These are phyloP conservation scores for Xenopus borealis DNA, from an alignment of 2,113 vertebrate genomes.

Conservation along the genomic window DNA sequence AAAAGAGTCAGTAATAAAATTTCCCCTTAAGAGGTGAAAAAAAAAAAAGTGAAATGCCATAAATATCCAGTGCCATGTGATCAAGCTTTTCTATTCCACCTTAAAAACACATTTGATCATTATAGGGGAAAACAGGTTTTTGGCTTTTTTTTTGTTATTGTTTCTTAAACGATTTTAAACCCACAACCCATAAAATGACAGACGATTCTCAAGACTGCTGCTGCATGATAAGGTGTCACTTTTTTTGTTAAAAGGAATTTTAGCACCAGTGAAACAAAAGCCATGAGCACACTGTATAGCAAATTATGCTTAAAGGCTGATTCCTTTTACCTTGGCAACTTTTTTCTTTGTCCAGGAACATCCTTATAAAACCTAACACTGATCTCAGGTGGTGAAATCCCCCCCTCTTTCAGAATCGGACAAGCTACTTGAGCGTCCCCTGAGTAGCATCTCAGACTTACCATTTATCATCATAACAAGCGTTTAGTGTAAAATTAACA, in stretches of 20 bases:
- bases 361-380: no score
- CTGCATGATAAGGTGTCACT: background rate
- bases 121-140: no score
- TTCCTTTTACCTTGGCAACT: no score
- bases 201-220: background rate
- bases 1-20: slow-evolving; percentile 26
- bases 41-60: background rate
- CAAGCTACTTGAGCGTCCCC: slow-evolving; percentile 57
- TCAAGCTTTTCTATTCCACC: slow-evolving; percentile 1
- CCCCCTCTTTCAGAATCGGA: background rate
- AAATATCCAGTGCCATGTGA: slow-evolving; percentile 20
- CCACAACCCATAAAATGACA: background rate
- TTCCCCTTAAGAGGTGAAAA: slow-evolving; percentile 1
- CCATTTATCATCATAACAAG: slow-evolving; percentile 71
- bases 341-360: no score
- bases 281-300: no score
- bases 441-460: slow-evolving; percentile 55
- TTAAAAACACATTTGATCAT: slow-evolving; percentile 29
- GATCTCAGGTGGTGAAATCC: no score
- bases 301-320: no score
- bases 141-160: no score
- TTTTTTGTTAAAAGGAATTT: background rate
- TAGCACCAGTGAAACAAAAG: no score
- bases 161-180: no score
- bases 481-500: slow-evolving; percentile 77